Evolutionary conservation across 2,797 vertebrate genomes (phyloP), one percentile per base, ranked within the genome.

Genomic region (Rhinella marina): DNA sequence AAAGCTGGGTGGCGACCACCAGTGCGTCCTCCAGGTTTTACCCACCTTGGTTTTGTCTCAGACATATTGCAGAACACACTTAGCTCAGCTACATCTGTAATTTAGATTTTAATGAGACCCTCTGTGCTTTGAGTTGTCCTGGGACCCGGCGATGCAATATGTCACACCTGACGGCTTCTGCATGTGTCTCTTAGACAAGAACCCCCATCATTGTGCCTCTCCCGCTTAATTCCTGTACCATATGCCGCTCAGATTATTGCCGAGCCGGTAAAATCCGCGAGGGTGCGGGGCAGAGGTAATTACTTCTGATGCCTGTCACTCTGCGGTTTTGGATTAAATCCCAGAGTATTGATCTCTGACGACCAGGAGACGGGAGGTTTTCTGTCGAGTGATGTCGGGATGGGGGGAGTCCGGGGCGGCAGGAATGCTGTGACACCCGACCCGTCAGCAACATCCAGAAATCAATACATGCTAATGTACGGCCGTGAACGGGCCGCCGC

Each of bases 161-260:
- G 54, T 50, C 79, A 9, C 52, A 75, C 13, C 27, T 70, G 68
- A 75, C 48, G 32, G 64, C n/a, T 57, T 62, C 73, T 29, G 14
- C 41, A 41, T 19, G n/a, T 23, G 48, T 76, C 25, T 75, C 78
- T 32, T 27, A 19, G 73, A 52, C 52, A 61, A 84, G 52, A 52
- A 21, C 93, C 91, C 94, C 93, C 91, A 94, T 95, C 93, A 93
- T 95, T 94, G 94, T 90, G 91, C 92, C 93, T 92, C 90, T 88
- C 90, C 88, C 91, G 85, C 87, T 92, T 96, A 96, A 97, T 96
- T 96, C 94, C 4, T 0, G 92, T 90, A 84, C 93, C 93, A 94
- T 94, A 95, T 94, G 93, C 90, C 92, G 90, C 89, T 88, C 89
- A 92, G 93, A 95, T 95, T 94, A 95, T 91, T 87, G 92, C 94